Percentiles rank a stretch among this genome's conserved stretches.
These are phyloP conservation scores for Pteropus rufus DNA, from an alignment of 2,797 vertebrate genomes.

Conservation along the genomic window DNA sequence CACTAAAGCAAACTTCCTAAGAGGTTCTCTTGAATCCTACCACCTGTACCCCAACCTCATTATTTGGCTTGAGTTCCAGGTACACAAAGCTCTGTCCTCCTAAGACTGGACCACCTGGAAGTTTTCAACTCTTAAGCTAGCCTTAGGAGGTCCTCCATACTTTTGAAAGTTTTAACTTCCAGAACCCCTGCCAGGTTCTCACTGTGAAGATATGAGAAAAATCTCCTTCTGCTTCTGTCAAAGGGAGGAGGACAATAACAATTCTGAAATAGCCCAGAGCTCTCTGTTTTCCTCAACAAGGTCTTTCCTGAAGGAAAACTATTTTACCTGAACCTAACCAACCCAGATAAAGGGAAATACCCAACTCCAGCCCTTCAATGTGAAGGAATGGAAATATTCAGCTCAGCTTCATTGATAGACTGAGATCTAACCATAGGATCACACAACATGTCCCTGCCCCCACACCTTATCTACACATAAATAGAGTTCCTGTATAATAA, in stretches of 20 bases:
- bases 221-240: background rate
- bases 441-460: background rate
- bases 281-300: background rate
- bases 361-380: background rate
- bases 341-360: background rate
- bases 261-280: background rate
- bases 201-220: background rate
- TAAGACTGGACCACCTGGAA: background rate
- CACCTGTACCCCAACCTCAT: too few species aligned
- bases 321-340: background rate
- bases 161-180: background rate
- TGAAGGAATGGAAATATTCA: background rate
- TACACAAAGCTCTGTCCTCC: background rate
- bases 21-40: background rate
- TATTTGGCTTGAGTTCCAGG: background rate
- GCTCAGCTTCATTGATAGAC: background rate
- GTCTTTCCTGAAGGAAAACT: background rate
- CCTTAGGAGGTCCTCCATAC: background rate
- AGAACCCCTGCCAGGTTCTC: background rate
- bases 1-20: background rate
- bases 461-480: background rate
- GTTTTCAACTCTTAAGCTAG: background rate
- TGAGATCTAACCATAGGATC: background rate
- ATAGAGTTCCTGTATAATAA: background rate
- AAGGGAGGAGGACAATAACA: background rate